Conservation (phyloP, 2,797 vertebrate genomes). For the Microcaecilia unicolor region DNA sequence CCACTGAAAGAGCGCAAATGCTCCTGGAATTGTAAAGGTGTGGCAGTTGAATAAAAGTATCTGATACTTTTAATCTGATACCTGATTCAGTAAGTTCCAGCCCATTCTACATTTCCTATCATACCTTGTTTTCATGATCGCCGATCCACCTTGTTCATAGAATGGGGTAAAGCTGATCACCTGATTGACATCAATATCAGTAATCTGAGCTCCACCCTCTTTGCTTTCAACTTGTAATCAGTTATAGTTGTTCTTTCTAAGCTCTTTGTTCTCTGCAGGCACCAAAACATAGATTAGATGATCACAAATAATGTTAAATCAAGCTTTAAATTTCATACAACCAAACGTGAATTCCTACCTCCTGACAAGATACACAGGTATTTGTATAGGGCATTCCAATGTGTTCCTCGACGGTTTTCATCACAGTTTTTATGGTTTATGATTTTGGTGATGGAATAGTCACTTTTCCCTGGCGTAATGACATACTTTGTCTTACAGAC, state of each 20-base stretch:
- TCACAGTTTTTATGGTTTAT: conserved; percentile 63
- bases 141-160: conserved; percentile 59
- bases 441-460: conserved; percentile 49
- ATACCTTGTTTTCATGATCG: conserved; percentile 36
- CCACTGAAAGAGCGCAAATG: no score
- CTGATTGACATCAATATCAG: conserved; percentile 52
- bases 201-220: conserved; percentile 51
- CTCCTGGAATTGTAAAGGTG: no score
- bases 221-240: conserved; percentile 61
- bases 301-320: neutral
- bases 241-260: conserved; percentile 50
- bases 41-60: no score
- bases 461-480: conserved; percentile 45
- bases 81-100: fast-evolving
- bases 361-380: conserved; percentile 38
- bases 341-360: conserved; percentile 43
- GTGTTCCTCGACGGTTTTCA: conserved; percentile 50
- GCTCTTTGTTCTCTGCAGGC: conserved; percentile 54
- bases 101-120: neutral
- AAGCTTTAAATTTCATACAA: neutral
- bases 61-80: no score
- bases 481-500: conserved; percentile 64
- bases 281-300: neutral
- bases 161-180: conserved; percentile 61
- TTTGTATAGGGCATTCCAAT: conserved; percentile 54